Evolutionary conservation across 2,888 invertebrate species (phyloP).

Genomic region (Leptopilina syphax): DNA sequence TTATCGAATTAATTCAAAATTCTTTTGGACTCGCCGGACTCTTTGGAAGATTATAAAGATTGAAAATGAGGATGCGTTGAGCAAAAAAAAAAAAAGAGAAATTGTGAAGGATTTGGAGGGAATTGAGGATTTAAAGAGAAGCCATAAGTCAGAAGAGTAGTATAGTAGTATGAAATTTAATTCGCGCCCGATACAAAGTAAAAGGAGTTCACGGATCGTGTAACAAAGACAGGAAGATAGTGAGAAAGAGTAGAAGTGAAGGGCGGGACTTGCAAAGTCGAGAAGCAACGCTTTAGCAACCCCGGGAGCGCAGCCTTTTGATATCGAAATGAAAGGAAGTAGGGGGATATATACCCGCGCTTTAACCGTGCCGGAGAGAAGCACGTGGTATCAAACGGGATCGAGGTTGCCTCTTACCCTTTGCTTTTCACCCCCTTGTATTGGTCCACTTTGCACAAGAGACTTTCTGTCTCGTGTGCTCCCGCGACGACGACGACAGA

Average conservation of each 20-base stretch:
- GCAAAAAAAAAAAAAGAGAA: no score
- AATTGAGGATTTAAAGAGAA: not conserved
- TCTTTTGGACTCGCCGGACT: no score
- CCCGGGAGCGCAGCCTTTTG: constrained; percentile 57
- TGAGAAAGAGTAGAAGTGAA: constrained; percentile 32
- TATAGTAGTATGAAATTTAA: constrained; percentile 35
- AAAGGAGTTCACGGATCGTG: constrained; percentile 35
- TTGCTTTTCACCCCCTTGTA: constrained; percentile 29
- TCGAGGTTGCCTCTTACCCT: constrained; percentile 47
- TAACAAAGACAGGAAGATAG: constrained; percentile 32
- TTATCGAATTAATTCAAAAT: no score
- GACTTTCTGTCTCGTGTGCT: constrained; percentile 34
- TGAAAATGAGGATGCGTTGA: no score
- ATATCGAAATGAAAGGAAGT: constrained; percentile 60
- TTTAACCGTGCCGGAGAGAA: constrained; percentile 39
- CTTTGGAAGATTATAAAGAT: no score
- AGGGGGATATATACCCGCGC: constrained; percentile 25
- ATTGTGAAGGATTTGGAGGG: not conserved
- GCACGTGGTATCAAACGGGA: constrained; percentile 58
- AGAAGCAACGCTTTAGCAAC: constrained; percentile 62
- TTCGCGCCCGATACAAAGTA: constrained; percentile 35
- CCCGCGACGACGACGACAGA: not conserved
- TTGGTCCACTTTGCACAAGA: constrained; percentile 39
- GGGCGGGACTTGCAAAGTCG: constrained; percentile 52
- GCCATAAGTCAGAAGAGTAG: not conserved